phyloP scores from a whole-genome alignment of 2,113 vertebrate genomes.

The Myiopsitta monachus region DNA sequence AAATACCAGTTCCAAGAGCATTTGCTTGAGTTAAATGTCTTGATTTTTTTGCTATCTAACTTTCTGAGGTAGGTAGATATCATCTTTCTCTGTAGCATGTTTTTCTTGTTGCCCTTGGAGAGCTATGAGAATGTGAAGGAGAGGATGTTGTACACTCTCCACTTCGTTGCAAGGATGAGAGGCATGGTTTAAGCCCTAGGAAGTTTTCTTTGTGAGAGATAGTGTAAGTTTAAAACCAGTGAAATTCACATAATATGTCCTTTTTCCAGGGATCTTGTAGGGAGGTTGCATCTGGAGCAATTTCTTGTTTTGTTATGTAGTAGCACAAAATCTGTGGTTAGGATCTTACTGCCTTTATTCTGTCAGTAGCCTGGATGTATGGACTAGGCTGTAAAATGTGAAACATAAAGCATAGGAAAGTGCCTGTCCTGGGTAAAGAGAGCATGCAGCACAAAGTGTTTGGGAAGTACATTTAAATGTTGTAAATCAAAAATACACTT shows the following conservation, averaged over 20 bases:
- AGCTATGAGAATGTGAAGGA: not conserved
- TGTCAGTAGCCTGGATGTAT: not conserved
- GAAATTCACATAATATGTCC: not conserved
- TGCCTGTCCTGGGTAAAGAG: not conserved
- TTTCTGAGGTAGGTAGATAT: not conserved
- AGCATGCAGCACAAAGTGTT: not conserved
- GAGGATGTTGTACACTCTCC: not conserved
- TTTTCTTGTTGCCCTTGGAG: not conserved
- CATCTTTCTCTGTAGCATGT: not conserved
- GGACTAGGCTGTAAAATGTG: not conserved
- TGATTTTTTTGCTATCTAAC: not conserved
- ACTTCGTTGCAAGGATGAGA: not conserved
- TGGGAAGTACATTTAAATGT: not conserved
- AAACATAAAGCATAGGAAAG: not conserved
- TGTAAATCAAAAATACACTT: not conserved
- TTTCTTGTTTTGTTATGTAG: not conserved
- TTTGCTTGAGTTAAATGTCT: not conserved
- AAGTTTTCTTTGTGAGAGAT: not conserved
- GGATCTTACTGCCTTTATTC: not conserved
- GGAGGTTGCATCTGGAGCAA: not conserved
- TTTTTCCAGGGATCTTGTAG: not conserved
- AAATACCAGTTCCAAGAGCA: not conserved
- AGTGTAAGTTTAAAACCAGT: not conserved
- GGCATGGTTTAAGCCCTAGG: not conserved
- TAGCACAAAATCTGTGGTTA: not conserved